Evolutionary conservation across 2,888 invertebrate species (phyloP), one percentile per base, ranked within the genome.

Genomic region (Leptinotarsa peninsularis): DNA sequence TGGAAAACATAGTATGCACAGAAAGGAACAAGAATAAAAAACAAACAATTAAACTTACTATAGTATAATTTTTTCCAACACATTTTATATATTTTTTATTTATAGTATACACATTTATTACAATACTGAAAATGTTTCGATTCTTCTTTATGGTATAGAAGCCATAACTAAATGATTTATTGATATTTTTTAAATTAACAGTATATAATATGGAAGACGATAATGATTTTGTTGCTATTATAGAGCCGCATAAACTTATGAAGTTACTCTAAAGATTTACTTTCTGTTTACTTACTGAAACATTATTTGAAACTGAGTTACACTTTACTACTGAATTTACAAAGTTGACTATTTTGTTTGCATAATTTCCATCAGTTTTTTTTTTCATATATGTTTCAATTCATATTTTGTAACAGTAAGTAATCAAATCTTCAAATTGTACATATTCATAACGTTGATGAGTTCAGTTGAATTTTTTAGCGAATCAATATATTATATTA

Each of bases 71-170:
- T 73, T 56, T 66, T 73, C 43, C 33, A 76, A 76, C 76, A 73
- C 75, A 68, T 70, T 66, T 70, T 75, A 58, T 69, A 60, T 67
- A 33, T 67, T 21, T 60, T 14, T 73, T 71, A 71, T 73, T 74
- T 76, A 75, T 73, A 73, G 72, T 79, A 74, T 79, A 74, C 79
- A 79, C 79, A 77, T 77, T 79, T 77, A 79, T 79, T 77, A 79
- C 76, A 79, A 79, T 76, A 76, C 75, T 69, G 52, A 74, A 72
- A 72, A 33, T 60, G 49, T 10, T 78, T 75, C 75, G 77, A 77
- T 76, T 76, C 76, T 71, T 71, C 74, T 70, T 18, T 21, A 17
- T 21, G 69, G 68, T 73, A 67, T 78, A 66, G 71, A 79, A 76
- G 73, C 73, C 58, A 58, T 66, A 60, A 54, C 17, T 14, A 21